phyloP scores from a whole-genome alignment of 2,888 invertebrate genomes.

The Pollenia labialis region DNA sequence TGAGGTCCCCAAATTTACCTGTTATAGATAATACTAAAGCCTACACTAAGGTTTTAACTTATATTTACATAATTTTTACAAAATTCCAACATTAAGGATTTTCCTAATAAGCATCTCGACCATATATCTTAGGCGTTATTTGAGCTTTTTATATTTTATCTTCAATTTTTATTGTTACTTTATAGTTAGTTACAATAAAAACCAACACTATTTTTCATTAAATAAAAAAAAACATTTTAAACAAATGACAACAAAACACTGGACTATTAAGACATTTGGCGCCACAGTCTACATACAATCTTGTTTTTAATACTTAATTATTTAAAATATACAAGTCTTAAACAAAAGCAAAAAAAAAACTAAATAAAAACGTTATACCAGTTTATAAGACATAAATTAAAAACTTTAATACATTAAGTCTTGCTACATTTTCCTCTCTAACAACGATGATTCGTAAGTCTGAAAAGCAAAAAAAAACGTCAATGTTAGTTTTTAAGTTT shows the following conservation, averaged over 20 bases:
- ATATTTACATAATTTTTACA: not conserved
- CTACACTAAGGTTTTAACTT: constrained; percentile 14
- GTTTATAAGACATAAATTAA: constrained; percentile 60
- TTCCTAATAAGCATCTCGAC: too few species aligned
- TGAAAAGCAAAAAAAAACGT: constrained; percentile 16
- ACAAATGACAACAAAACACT: constrained; percentile 29
- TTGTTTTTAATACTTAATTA: constrained; percentile 53
- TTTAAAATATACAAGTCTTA: constrained; percentile 55
- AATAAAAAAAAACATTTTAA: not conserved
- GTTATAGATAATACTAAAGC: not conserved
- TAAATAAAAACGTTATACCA: constrained; percentile 40
- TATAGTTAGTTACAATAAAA: not conserved
- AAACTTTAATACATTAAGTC: constrained; percentile 35
- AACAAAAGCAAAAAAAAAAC: constrained; percentile 8
- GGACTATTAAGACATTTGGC: constrained; percentile 51
- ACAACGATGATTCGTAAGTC: constrained; percentile 18
- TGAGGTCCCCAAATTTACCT: not conserved
- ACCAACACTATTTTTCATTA: not conserved
- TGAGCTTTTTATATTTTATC: too few species aligned
- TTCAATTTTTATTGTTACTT: too few species aligned
- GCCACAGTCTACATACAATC: constrained; percentile 43
- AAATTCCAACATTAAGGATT: too few species aligned
- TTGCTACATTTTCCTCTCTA: constrained; percentile 45
- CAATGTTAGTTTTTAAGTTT: constrained; percentile 55
- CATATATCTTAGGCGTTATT: too few species aligned